Conservation (phyloP, 2,797 vertebrate genomes). For the Coccyzus lansbergi region DNA sequence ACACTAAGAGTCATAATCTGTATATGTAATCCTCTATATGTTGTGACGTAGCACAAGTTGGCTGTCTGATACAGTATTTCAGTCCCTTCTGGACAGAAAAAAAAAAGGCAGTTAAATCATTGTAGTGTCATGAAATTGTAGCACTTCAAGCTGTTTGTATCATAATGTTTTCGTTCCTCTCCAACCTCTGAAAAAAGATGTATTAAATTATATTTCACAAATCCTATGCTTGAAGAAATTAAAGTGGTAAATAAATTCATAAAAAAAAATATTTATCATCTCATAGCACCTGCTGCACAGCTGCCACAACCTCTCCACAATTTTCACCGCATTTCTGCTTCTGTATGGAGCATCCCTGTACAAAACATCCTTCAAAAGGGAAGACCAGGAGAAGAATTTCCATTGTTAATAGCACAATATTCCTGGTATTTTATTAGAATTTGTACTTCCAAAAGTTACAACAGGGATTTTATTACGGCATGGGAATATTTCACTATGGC, state of each 20-base stretch:
- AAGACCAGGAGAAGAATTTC: neutral
- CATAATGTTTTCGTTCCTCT: neutral
- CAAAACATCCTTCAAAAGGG: fast-evolving
- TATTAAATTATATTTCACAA: neutral
- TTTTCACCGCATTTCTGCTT: neutral
- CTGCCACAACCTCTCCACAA: too few species aligned
- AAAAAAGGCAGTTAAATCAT: neutral
- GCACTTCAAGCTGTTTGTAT: neutral
- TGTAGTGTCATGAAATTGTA: neutral
- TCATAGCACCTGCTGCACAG: neutral
- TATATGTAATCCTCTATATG: neutral
- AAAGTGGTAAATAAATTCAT: neutral
- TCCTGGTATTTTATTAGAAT: neutral
- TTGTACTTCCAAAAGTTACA: neutral
- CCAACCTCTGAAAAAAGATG: neutral
- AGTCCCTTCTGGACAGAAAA: neutral
- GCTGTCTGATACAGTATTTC: neutral
- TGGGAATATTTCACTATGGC: neutral
- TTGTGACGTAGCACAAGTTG: neutral
- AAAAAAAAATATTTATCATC: neutral
- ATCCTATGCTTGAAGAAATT: neutral
- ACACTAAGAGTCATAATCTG: neutral
- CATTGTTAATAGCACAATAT: fast-evolving
- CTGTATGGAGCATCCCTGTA: too few species aligned
- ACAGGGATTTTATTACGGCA: fast-evolving